Conservation (phyloP, 2,888 invertebrate genomes). For the Drosophila lacicola region DNA sequence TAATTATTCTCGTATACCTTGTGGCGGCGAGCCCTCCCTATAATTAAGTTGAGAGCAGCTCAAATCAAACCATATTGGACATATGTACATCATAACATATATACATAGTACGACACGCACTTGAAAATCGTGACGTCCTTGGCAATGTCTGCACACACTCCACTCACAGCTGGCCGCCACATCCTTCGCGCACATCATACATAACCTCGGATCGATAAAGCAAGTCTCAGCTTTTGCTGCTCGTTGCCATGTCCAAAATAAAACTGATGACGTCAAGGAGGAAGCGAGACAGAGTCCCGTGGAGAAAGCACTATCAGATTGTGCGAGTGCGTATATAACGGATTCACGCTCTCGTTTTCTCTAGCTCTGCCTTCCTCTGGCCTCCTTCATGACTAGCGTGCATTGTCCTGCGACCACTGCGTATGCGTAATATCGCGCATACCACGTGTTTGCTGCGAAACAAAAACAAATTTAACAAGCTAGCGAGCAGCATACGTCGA, state of each 20-base stretch:
- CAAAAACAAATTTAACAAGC: slow-evolving; percentile 32
- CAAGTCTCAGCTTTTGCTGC: slow-evolving; percentile 26
- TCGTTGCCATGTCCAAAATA: slow-evolving; percentile 76
- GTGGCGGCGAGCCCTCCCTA: slow-evolving; percentile 34
- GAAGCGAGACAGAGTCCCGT: slow-evolving; percentile 57
- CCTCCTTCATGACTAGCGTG: neutral
- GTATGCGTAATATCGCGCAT: slow-evolving; percentile 56
- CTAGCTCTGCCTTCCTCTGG: slow-evolving; percentile 11
- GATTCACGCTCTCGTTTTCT: slow-evolving; percentile 8
- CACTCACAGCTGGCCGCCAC: slow-evolving; percentile 33
- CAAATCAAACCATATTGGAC: slow-evolving; percentile 3
- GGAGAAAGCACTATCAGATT: slow-evolving; percentile 1
- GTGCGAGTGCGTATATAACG: slow-evolving; percentile 17
- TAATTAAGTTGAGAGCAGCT: slow-evolving; percentile 6
- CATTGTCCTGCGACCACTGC: slow-evolving; percentile 32
- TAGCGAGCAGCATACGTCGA: too few species aligned
- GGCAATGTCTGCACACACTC: slow-evolving; percentile 49
- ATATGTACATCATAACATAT: neutral
- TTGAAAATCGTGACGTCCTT: slow-evolving; percentile 73
- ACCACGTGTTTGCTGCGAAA: slow-evolving; percentile 51
- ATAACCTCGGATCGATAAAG: slow-evolving; percentile 65
- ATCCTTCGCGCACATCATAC: slow-evolving; percentile 19
- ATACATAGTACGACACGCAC: slow-evolving; percentile 55
- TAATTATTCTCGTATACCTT: neutral
- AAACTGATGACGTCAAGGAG: slow-evolving; percentile 80